Percentiles rank a stretch among this genome's conserved stretches.
phyloP scores from a whole-genome alignment of 2,797 vertebrate genomes.

The Danio kyathit region DNA sequence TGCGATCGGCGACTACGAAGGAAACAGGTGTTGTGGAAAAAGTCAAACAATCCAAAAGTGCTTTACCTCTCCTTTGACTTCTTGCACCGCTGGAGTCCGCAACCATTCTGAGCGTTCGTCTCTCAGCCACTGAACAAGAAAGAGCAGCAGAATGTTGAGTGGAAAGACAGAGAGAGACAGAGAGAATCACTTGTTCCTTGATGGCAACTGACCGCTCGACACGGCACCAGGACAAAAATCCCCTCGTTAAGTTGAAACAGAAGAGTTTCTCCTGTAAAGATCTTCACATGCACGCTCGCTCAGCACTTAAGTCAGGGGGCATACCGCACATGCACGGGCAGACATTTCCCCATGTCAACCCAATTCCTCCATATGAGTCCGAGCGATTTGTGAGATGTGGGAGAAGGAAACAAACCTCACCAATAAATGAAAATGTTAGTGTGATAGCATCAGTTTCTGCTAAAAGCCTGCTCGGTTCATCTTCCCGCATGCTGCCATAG shows the following conservation, averaged over 20 bases:
- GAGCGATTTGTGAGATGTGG: slow-evolving; percentile 42
- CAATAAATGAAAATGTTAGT: slow-evolving; percentile 43
- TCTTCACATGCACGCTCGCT: slow-evolving; percentile 43
- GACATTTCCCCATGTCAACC: slow-evolving; percentile 7
- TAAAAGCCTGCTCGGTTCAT: slow-evolving; percentile 43
- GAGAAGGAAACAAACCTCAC: slow-evolving; percentile 49
- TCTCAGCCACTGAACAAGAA: slow-evolving; percentile 85
- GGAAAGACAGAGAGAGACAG: slow-evolving; percentile 58
- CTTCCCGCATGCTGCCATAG: slow-evolving; percentile 2
- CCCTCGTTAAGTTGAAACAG: slow-evolving; percentile 57
- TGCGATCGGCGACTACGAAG: not conserved
- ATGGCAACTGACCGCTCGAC: slow-evolving; percentile 76
- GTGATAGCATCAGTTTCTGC: slow-evolving; percentile 49
- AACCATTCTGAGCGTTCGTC: slow-evolving; percentile 83
- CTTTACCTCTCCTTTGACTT: slow-evolving; percentile 92
- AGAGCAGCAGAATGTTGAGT: slow-evolving; percentile 59
- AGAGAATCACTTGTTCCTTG: slow-evolving; percentile 79
- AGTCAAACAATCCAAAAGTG: slow-evolving; percentile 4
- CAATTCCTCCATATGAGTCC: slow-evolving; percentile 37
- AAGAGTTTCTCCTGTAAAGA: slow-evolving; percentile 42
- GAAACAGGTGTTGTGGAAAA: slow-evolving; percentile 8
- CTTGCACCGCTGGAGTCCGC: slow-evolving; percentile 79
- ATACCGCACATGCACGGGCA: slow-evolving; percentile 7
- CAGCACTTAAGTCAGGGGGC: slow-evolving; percentile 70
- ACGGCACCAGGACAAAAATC: slow-evolving; percentile 60